Evolutionary conservation across 2,888 invertebrate genomes (phyloP).

Genomic region (Allophyes oxyacanthae): DNA sequence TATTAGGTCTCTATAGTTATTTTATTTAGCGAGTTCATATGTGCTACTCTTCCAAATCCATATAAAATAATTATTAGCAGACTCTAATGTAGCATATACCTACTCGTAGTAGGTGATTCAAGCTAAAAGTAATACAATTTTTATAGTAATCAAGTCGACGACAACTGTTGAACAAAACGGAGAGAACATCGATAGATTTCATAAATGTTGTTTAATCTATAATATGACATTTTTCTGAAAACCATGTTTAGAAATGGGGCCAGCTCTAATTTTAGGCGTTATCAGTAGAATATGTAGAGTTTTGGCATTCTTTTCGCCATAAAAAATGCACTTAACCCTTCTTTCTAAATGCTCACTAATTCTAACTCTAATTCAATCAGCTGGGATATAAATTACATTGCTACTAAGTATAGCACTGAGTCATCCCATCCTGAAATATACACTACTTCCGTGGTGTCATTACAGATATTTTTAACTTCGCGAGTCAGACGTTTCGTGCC

Average conservation of each 20-base stretch:
- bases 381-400: conserved; percentile 19
- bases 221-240: no score
- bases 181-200: conserved; percentile 1
- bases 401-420: conserved; percentile 18
- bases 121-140: conserved; percentile 6
- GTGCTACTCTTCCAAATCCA: neutral
- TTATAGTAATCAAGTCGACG: conserved; percentile 1
- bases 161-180: conserved; percentile 15
- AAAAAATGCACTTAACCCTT: no score
- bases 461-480: conserved; percentile 55
- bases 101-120: no score
- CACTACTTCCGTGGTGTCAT: conserved; percentile 45
- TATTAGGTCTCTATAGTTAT: no score
- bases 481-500: conserved; percentile 59
- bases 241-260: no score
- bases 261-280: no score
- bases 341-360: no score
- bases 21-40: no score
- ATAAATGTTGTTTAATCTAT: neutral
- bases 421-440: conserved; percentile 36
- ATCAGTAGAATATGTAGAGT: no score
- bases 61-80: no score
- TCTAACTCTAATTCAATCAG: neutral
- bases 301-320: no score
- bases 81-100: no score